phyloP scores from a whole-genome alignment of 2,888 invertebrate species.

The Coleophora flavipennella region DNA sequence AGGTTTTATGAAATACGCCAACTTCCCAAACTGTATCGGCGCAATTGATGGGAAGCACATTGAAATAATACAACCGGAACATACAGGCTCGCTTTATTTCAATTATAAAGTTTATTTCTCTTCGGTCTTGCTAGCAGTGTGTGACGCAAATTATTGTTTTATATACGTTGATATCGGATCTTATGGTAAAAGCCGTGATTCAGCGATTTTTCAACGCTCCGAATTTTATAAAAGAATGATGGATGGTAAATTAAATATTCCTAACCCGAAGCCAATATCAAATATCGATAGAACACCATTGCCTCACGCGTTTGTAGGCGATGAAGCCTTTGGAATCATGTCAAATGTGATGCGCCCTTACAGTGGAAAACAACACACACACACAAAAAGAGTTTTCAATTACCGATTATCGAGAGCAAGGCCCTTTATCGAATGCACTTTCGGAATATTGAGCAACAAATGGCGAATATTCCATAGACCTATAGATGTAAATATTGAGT shows the following conservation, averaged over 20 bases:
- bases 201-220: conserved; percentile 21
- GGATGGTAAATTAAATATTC: conserved; percentile 7
- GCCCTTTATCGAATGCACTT: neutral
- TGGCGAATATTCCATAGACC: conserved; percentile 2
- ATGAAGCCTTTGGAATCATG: conserved; percentile 5
- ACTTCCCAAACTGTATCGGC: conserved; percentile 17
- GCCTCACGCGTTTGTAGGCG: conserved; percentile 8
- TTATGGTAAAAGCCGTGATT: conserved; percentile 19
- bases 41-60: conserved; percentile 17
- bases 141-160: conserved; percentile 13
- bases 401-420: conserved; percentile 5
- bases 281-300: conserved; percentile 7
- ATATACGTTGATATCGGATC: conserved; percentile 12
- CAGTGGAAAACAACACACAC: conserved; percentile 1
- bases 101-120: conserved; percentile 15
- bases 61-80: conserved; percentile 13
- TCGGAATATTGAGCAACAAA: conserved; percentile 2
- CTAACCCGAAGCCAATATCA: conserved; percentile 4
- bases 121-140: conserved; percentile 14
- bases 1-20: no score
- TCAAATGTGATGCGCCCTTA: conserved; percentile 5
- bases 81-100: conserved; percentile 12
- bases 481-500: neutral
- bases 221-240: conserved; percentile 16
- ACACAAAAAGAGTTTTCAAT: conserved; percentile 6